Evolutionary conservation across 2,113 vertebrate species (phyloP).

Genomic region (Salvelinus sp.): DNA sequence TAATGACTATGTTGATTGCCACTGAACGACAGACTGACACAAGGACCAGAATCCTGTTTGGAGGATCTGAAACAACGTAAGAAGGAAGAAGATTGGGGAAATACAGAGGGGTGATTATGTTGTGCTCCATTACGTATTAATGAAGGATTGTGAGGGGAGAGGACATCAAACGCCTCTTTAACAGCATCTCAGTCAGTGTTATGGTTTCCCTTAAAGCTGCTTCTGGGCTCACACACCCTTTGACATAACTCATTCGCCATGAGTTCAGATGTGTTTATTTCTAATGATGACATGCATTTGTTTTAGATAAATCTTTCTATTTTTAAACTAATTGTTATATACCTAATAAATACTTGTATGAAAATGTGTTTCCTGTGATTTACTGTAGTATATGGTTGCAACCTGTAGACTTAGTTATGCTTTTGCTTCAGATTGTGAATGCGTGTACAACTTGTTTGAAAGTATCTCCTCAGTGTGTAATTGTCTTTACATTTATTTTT

Average conservation of each 20-base stretch:
- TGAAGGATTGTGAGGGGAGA: slow-evolving; percentile 16
- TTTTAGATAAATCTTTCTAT: slow-evolving; percentile 70
- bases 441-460: too few relatives aligned
- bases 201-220: slow-evolving; percentile 46
- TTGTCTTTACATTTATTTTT: too few relatives aligned
- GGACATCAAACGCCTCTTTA: slow-evolving; percentile 30
- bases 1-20: slow-evolving; percentile 9
- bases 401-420: too few relatives aligned
- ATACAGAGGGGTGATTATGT: slow-evolving; percentile 12
- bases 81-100: not conserved
- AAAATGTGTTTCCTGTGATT: not conserved
- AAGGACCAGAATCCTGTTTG: not conserved
- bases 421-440: too few relatives aligned
- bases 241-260: slow-evolving; percentile 40
- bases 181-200: slow-evolving; percentile 23
- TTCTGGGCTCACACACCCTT: slow-evolving; percentile 35
- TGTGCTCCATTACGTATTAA: slow-evolving; percentile 19
- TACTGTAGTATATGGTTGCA: not conserved
- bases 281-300: slow-evolving; percentile 45
- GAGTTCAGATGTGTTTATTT: slow-evolving; percentile 50
- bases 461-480: too few relatives aligned
- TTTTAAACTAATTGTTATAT: slow-evolving; percentile 64
- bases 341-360: slow-evolving; percentile 58
- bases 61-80: not conserved
- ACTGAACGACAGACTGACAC: not conserved